These are phyloP conservation scores for Myotis davidii DNA, from an alignment of 2,113 vertebrate genomes.

Conservation along the genomic window DNA sequence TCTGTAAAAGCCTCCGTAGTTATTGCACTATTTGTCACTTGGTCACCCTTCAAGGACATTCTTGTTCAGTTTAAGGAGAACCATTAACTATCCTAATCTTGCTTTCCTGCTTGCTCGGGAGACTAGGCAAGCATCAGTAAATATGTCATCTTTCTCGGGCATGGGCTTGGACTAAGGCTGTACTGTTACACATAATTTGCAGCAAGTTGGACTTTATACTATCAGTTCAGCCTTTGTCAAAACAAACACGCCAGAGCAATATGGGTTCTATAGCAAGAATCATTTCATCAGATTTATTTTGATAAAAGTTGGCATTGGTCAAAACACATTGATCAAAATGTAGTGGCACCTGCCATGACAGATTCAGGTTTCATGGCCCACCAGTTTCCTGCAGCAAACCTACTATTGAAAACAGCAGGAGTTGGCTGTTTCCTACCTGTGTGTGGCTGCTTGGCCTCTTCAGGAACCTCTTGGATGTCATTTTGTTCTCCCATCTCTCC, in stretches of 20 bases:
- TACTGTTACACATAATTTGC: neutral
- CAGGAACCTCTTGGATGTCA: neutral
- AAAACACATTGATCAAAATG: neutral
- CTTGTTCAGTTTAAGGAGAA: neutral
- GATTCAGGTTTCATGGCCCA: neutral
- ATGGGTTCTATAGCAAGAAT: neutral
- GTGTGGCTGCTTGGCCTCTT: neutral
- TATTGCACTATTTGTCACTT: neutral
- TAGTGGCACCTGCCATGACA: neutral
- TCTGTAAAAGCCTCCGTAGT: neutral
- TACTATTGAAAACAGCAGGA: neutral
- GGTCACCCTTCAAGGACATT: neutral
- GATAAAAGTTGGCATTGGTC: neutral
- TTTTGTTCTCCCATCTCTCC: neutral
- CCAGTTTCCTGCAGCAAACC: neutral
- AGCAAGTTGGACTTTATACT: neutral
- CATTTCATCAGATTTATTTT: neutral
- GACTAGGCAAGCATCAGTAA: neutral
- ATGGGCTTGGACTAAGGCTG: neutral
- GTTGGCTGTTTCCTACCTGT: neutral
- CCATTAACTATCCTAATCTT: neutral
- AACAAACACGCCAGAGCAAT: neutral
- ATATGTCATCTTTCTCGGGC: neutral
- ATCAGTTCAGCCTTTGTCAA: neutral
- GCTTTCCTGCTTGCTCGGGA: neutral